Evolutionary conservation across 1,140 invertebrate species (phyloP).

Genomic region (Ceratoteleas bidentatus): DNA sequence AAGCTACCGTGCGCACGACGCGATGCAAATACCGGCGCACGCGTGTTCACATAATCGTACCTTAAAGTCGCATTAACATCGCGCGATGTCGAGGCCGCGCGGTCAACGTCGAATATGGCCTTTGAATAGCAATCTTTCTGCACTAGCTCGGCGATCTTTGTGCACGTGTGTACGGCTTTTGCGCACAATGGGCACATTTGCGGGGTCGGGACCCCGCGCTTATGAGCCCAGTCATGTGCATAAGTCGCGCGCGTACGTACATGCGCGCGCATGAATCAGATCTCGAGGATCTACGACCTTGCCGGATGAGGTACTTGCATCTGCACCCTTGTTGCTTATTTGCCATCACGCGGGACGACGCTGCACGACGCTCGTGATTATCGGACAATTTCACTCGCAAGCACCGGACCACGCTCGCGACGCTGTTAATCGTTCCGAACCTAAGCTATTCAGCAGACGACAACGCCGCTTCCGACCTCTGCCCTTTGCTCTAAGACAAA

Average conservation of each 20-base stretch:
- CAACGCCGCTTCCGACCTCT: no score
- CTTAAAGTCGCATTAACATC: conserved; percentile 62
- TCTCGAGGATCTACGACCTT: conserved; percentile 51
- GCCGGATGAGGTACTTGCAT: conserved; percentile 52
- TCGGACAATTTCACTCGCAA: conserved; percentile 64
- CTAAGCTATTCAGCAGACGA: no score
- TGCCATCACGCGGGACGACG: conserved; percentile 51
- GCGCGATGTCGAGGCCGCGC: conserved; percentile 37
- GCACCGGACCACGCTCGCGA: conserved; percentile 40
- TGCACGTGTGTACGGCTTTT: conserved; percentile 41
- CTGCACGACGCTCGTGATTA: conserved; percentile 64
- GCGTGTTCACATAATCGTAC: conserved; percentile 51
- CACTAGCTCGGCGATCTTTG: conserved; percentile 49
- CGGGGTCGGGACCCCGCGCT: conserved; percentile 62
- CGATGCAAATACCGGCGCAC: conserved; percentile 48
- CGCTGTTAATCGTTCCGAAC: conserved; percentile 35
- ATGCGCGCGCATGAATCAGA: conserved; percentile 55
- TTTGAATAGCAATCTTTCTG: conserved; percentile 65
- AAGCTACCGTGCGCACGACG: conserved; percentile 42
- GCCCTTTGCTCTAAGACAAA: no score
- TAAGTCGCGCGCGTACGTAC: conserved; percentile 20
- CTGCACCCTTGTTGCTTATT: conserved; percentile 63
- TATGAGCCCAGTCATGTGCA: conserved; percentile 40
- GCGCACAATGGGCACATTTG: conserved; percentile 65
- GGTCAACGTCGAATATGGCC: conserved; percentile 52